These are phyloP conservation scores for Eumerus sabulonum DNA, from an alignment of 2,888 invertebrate species.

Conservation along the genomic window DNA sequence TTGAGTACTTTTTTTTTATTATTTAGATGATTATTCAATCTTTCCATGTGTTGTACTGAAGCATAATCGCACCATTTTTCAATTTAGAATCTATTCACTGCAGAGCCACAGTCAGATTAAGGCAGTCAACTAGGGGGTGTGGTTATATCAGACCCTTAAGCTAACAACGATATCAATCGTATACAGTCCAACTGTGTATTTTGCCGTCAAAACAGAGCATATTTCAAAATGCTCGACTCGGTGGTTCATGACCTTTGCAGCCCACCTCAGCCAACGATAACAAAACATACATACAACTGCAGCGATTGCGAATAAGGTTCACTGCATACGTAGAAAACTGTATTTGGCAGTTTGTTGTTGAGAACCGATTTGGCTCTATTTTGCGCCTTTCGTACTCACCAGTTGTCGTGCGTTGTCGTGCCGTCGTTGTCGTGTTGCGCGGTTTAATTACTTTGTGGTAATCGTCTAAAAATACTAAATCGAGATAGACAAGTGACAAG, in stretches of 20 bases:
- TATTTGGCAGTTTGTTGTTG: background rate
- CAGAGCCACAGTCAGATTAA: too few relatives aligned
- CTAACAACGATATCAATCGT: too few relatives aligned
- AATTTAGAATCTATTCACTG: conserved; percentile 12
- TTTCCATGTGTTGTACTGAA: conserved; percentile 41
- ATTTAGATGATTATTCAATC: conserved; percentile 4
- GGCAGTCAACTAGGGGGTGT: too few relatives aligned
- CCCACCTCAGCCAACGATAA: conserved; percentile 6
- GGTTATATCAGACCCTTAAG: too few relatives aligned
- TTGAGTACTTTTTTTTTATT: conserved; percentile 21
- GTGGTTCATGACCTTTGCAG: conserved; percentile 59
- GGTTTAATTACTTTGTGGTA: conserved; percentile 60
- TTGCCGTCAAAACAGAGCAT: too few relatives aligned
- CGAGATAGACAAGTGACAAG: conserved; percentile 38
- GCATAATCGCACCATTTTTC: conserved; percentile 45
- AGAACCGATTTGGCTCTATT: background rate
- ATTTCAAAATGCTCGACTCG: conserved; percentile 51
- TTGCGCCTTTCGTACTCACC: conserved; percentile 11
- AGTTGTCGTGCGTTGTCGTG: conserved; percentile 12
- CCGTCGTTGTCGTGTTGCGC: conserved; percentile 33
- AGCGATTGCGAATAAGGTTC: conserved; percentile 43
- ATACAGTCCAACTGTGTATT: too few relatives aligned
- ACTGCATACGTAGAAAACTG: too few relatives aligned
- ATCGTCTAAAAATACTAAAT: conserved; percentile 59
- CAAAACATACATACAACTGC: conserved; percentile 11